These are phyloP conservation scores for Actinernus sp. DNA, from an alignment of 92 coral and sea anemone genomes.

Conservation along the genomic window DNA sequence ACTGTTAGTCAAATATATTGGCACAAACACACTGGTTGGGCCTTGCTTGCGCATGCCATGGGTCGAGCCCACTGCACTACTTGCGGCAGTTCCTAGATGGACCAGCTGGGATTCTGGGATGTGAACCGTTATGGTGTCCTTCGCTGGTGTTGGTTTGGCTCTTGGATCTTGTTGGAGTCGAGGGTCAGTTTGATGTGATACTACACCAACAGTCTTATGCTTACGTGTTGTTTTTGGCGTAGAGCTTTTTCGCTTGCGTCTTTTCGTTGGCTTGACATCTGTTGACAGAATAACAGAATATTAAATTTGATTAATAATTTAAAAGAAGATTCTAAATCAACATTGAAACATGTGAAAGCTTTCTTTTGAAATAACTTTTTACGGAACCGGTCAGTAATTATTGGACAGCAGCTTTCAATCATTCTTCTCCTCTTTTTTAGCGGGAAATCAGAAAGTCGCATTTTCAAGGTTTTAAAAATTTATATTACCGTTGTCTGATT, in stretches of 20 bases:
- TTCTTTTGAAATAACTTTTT: too few relatives aligned
- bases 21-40: slow-evolving; percentile 89
- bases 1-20: slow-evolving; percentile 70
- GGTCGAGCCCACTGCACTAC: slow-evolving; percentile 1
- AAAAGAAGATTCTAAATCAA: too few relatives aligned
- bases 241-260: slow-evolving; percentile 83
- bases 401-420: too few relatives aligned
- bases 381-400: too few relatives aligned
- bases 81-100: slow-evolving; percentile 52
- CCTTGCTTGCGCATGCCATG: slow-evolving; percentile 69
- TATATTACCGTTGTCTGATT: too few relatives aligned
- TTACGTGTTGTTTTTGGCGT: slow-evolving; percentile 90
- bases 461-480: too few relatives aligned
- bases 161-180: slow-evolving; percentile 1
- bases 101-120: slow-evolving; percentile 91
- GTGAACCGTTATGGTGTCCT: slow-evolving; percentile 68
- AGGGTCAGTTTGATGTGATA: background rate
- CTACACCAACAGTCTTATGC: slow-evolving; percentile 2
- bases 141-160: background rate
- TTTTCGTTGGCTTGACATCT: slow-evolving; percentile 43
- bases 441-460: too few relatives aligned
- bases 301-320: background rate
- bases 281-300: background rate
- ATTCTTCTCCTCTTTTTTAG: too few relatives aligned
- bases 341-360: too few relatives aligned